phyloP scores from a whole-genome alignment of 2,888 invertebrate genomes.

The Podotricha telesiphe region DNA sequence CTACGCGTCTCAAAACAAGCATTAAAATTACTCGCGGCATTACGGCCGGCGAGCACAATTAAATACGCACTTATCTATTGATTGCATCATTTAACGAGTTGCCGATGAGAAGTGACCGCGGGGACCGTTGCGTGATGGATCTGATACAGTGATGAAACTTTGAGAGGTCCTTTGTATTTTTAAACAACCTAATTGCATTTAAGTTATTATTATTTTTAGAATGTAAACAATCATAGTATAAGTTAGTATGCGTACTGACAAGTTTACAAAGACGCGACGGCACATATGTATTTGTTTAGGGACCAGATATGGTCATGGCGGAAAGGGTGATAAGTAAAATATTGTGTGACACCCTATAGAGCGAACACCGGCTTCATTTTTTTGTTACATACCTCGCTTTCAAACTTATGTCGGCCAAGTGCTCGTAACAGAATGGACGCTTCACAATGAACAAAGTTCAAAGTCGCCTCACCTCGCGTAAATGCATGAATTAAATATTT shows the following conservation, averaged over 20 bases:
- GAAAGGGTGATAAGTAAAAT: conserved; percentile 29
- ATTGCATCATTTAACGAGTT: conserved; percentile 56
- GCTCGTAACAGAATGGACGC: neutral
- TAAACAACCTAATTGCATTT: neutral
- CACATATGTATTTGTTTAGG: conserved; percentile 16
- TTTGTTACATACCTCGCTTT: conserved; percentile 12
- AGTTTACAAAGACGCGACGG: neutral
- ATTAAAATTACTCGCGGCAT: conserved; percentile 53
- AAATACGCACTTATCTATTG: conserved; percentile 57
- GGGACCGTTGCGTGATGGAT: conserved; percentile 28
- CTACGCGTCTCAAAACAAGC: conserved; percentile 64
- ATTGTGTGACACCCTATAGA: conserved; percentile 24
- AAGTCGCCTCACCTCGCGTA: conserved; percentile 11
- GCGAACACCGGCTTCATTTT: conserved; percentile 18
- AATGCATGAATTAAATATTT: conserved; percentile 1
- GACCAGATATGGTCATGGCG: neutral
- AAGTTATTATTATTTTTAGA: neutral
- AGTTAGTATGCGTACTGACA: too few relatives aligned
- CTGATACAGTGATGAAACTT: conserved; percentile 18
- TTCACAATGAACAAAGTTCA: conserved; percentile 26
- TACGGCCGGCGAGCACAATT: conserved; percentile 55
- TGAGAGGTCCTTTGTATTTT: conserved; percentile 9
- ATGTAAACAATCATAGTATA: conserved; percentile 5
- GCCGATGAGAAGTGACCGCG: conserved; percentile 38
- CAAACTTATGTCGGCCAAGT: conserved; percentile 17